Conservation (phyloP, 2,888 invertebrate genomes). For the Diogma glabrata region DNA sequence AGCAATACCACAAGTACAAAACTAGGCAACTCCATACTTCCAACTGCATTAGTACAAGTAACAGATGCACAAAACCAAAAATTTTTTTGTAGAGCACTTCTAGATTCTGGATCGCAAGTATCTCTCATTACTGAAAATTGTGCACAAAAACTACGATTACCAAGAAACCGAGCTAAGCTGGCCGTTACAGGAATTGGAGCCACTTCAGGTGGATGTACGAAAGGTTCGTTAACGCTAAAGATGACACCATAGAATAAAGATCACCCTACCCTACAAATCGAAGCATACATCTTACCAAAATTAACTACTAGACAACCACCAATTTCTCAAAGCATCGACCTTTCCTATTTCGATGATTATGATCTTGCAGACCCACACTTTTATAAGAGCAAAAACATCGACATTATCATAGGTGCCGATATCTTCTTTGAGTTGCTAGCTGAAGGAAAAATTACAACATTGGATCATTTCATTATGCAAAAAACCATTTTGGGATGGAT, state of each 20-base stretch:
- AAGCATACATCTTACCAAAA: not conserved
- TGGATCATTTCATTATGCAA: not conserved
- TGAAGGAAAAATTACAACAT: not conserved
- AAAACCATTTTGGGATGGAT: not conserved
- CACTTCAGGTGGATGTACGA: not conserved
- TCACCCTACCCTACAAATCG: not conserved
- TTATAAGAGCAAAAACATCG: not conserved
- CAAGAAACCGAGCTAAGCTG: not conserved
- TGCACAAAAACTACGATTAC: not conserved
- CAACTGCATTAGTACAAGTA: not conserved
- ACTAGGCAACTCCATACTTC: not conserved
- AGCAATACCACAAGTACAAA: not conserved
- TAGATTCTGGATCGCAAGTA: not conserved
- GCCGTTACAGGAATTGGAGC: not conserved
- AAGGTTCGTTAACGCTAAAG: not conserved
- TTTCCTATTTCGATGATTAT: not conserved
- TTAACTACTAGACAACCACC: not conserved
- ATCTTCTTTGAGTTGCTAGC: not conserved
- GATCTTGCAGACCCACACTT: not conserved
- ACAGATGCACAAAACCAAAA: not conserved
- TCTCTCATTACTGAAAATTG: not conserved
- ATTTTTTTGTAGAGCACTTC: not conserved
- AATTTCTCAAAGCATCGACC: not conserved
- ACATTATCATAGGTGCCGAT: not conserved
- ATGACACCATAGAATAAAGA: not conserved